These are phyloP conservation scores for Herpailurus yagouaroundi DNA, from an alignment of 2,113 vertebrate genomes.

Conservation along the genomic window DNA sequence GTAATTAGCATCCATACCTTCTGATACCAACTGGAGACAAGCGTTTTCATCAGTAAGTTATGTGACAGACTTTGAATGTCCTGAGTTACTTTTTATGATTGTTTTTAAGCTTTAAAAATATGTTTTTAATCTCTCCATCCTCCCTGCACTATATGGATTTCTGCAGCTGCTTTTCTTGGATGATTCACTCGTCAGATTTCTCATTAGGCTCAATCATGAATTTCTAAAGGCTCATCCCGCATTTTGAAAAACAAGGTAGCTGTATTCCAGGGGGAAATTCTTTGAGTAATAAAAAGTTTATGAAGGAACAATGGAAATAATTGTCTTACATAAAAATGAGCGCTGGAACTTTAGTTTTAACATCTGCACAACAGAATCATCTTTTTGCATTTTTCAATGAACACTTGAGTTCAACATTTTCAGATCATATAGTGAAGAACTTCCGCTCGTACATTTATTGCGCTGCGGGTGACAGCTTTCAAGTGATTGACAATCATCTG, in stretches of 20 bases:
- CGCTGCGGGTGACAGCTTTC: neutral
- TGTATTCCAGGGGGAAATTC: neutral
- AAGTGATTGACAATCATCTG: conserved; percentile 10
- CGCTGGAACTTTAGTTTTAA: conserved; percentile 45
- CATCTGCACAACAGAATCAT: conserved; percentile 36
- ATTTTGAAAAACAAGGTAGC: conserved; percentile 37
- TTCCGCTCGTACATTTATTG: neutral
- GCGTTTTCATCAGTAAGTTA: neutral
- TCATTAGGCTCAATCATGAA: conserved; percentile 38
- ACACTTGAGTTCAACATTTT: conserved; percentile 47
- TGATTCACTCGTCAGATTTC: conserved; percentile 45
- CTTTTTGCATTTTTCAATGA: conserved; percentile 1
- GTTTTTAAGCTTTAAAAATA: neutral
- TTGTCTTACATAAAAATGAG: conserved; percentile 9
- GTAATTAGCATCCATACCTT: neutral
- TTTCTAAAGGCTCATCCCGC: neutral
- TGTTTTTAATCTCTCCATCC: neutral
- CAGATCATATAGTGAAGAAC: neutral
- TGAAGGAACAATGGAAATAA: conserved; percentile 46
- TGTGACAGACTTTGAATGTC: neutral
- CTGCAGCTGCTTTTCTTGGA: conserved; percentile 30
- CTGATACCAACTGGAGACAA: neutral
- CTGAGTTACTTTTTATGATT: neutral
- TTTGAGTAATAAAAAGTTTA: neutral
- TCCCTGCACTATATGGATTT: conserved; percentile 4